These are phyloP conservation scores for Cuculus canorus DNA, from an alignment of 2,797 vertebrate genomes.

Conservation along the genomic window DNA sequence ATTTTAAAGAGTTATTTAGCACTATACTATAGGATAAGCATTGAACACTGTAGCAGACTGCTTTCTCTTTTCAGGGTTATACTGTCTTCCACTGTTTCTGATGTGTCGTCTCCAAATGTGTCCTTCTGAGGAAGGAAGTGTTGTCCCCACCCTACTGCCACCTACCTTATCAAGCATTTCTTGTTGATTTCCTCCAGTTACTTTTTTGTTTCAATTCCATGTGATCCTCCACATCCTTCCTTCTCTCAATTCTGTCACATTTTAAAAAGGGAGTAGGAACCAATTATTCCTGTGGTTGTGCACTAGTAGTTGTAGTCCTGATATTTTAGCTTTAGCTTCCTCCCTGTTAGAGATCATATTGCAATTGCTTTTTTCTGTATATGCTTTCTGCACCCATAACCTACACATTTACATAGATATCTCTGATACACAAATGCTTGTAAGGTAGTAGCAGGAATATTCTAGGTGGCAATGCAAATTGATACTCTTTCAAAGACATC, in stretches of 20 bases:
- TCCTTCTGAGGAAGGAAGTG: background rate
- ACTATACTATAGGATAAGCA: background rate
- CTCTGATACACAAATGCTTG: background rate
- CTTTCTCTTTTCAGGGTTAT: background rate
- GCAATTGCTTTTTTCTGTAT: background rate
- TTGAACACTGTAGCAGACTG: background rate
- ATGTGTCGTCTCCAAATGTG: background rate
- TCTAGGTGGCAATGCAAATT: background rate
- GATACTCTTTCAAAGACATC: background rate
- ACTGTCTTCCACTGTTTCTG: background rate
- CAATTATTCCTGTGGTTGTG: background rate
- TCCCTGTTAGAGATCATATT: background rate
- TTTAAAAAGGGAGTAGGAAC: background rate
- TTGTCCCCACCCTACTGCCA: too few relatives aligned
- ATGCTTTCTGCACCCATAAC: background rate
- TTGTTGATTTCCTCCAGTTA: background rate
- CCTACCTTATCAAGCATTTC: background rate
- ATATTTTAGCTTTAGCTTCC: background rate
- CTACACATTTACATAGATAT: background rate
- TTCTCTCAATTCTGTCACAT: background rate
- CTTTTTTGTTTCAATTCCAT: background rate
- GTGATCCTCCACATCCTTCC: background rate
- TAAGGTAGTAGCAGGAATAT: background rate
- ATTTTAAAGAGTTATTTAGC: background rate
- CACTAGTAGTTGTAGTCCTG: background rate